These are phyloP conservation scores for Aramus guarauna DNA, from an alignment of 2,113 vertebrate species.

Conservation along the genomic window DNA sequence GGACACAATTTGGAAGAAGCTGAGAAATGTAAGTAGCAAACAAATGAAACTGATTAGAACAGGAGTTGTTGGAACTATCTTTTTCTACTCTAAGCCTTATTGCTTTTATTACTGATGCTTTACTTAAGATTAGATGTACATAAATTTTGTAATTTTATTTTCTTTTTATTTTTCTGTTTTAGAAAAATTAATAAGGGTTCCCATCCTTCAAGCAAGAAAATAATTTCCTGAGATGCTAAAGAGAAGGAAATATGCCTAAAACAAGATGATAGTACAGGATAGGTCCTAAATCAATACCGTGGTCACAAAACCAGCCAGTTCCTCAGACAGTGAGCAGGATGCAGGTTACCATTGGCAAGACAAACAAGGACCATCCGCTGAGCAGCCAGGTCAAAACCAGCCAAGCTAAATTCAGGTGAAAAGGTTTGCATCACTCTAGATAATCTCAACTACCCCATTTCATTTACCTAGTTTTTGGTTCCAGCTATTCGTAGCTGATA, in stretches of 20 bases:
- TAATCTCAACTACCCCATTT: neutral
- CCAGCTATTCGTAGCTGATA: neutral
- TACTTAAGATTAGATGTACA: neutral
- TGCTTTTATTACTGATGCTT: neutral
- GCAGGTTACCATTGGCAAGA: neutral
- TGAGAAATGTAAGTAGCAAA: neutral
- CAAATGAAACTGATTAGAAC: neutral
- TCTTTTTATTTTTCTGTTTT: neutral
- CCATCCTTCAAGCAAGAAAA: neutral
- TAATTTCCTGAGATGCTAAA: neutral
- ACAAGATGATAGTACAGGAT: neutral
- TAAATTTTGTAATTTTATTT: neutral
- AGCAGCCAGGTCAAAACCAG: constrained; percentile 26
- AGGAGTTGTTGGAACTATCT: neutral
- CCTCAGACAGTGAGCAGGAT: neutral
- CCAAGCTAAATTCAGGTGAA: constrained; percentile 46
- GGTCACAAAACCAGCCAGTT: neutral
- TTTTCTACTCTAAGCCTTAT: neutral
- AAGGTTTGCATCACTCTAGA: neutral
- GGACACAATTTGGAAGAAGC: neutral
- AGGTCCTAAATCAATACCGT: neutral
- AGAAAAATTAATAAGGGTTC: neutral
- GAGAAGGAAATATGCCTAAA: neutral
- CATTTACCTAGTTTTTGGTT: constrained; percentile 24
- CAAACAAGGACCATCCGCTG: neutral